Conservation (phyloP, 2,888 invertebrate species). For the Asteroscopus sphinx region DNA sequence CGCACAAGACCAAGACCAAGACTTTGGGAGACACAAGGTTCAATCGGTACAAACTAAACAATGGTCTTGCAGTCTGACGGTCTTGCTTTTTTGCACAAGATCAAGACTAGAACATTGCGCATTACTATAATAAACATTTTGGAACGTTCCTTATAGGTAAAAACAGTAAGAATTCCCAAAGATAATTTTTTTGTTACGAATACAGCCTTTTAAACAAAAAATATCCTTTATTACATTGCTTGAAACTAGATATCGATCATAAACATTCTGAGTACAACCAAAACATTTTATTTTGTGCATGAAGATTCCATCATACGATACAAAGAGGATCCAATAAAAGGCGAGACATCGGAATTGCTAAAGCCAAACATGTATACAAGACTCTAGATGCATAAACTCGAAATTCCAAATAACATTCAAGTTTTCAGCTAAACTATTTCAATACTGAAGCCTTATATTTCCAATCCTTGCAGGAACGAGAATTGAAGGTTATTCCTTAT, state of each 20-base stretch:
- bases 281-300: conserved; percentile 3
- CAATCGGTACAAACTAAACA: too few species aligned
- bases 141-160: too few species aligned
- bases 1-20: too few species aligned
- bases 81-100: too few species aligned
- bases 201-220: too few species aligned
- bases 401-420: conserved; percentile 46
- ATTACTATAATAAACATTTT: too few species aligned
- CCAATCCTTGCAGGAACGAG: conserved; percentile 44
- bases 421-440: conserved; percentile 56
- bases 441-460: conserved; percentile 57
- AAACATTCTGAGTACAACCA: conserved; percentile 1
- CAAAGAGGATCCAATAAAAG: conserved; percentile 32
- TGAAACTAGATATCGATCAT: conserved; percentile 5
- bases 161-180: too few species aligned
- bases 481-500: conserved; percentile 37
- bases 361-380: conserved; percentile 21
- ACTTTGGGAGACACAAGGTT: too few species aligned
- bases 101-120: too few species aligned
- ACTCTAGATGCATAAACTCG: conserved; percentile 28
- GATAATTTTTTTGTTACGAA: too few species aligned
- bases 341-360: conserved; percentile 21
- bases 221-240: too few species aligned
- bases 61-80: too few species aligned
- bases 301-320: conserved; percentile 12